Conservation (phyloP, 2,888 invertebrate species). For the Eurytoma adleriae region DNA sequence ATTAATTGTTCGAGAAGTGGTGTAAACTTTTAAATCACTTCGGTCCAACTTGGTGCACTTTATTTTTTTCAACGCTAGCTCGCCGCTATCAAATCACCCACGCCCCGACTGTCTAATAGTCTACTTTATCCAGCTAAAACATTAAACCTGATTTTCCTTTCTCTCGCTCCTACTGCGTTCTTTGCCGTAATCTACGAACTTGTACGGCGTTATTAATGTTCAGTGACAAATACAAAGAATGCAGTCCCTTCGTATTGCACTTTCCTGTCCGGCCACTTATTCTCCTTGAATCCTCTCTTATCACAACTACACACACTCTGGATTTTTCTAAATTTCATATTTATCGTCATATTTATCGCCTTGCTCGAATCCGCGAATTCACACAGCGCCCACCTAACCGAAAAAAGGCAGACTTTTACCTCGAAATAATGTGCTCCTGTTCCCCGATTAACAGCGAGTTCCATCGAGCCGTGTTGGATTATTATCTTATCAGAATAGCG, state of each 20-base stretch:
- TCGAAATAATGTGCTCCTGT: too few relatives aligned
- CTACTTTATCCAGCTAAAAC: constrained; percentile 52
- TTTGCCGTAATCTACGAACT: constrained; percentile 34
- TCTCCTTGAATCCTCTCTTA: constrained; percentile 36
- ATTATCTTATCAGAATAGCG: too few relatives aligned
- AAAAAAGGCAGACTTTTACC: too few relatives aligned
- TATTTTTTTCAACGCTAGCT: constrained; percentile 16
- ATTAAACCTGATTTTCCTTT: constrained; percentile 44
- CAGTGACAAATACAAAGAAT: constrained; percentile 49
- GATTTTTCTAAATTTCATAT: too few relatives aligned
- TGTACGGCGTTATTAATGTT: constrained; percentile 50
- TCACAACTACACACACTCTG: neutral
- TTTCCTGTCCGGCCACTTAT: neutral
- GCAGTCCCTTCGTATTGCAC: neutral
- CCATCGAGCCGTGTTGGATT: too few relatives aligned
- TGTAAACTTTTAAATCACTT: constrained; percentile 22
- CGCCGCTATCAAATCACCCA: constrained; percentile 53
- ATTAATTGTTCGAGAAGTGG: too few relatives aligned
- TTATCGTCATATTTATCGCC: too few relatives aligned
- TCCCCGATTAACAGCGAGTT: too few relatives aligned
- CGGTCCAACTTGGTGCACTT: constrained; percentile 20
- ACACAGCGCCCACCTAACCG: too few relatives aligned
- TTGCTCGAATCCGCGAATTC: too few relatives aligned
- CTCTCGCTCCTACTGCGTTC: constrained; percentile 32
- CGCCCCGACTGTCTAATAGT: constrained; percentile 51